A percentile compares a stretch with the other conserved stretches of the same genome.
phyloP scores from a whole-genome alignment of 2,797 vertebrate species.

The Artibeus jamaicensis region DNA sequence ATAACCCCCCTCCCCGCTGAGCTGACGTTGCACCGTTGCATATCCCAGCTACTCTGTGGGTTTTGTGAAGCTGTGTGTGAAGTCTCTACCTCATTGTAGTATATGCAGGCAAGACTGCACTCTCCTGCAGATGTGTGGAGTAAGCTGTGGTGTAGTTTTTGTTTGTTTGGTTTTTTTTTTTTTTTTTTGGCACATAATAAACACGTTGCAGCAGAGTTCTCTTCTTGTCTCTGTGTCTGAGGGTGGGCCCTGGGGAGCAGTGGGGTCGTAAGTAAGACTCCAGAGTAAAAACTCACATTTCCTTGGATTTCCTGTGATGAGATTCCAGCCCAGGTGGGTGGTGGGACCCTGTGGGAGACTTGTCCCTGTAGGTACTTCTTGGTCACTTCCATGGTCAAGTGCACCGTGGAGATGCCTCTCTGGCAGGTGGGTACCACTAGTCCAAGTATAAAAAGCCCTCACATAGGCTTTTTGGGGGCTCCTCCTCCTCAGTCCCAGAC shows the following conservation, averaged over 20 bases:
- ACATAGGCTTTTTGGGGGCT: background rate
- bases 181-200: conserved; percentile 97
- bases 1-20: conserved; percentile 87
- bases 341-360: background rate
- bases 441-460: background rate
- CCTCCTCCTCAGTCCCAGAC: background rate
- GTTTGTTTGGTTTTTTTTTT: no score
- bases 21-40: conserved; percentile 90
- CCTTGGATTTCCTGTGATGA: background rate
- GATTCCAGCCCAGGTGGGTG: background rate
- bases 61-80: conserved; percentile 91
- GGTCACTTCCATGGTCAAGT: background rate
- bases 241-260: background rate
- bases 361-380: background rate
- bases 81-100: conserved; percentile 99
- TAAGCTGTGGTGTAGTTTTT: conserved; percentile 90
- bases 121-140: conserved; percentile 95
- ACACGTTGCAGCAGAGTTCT: conserved; percentile 97
- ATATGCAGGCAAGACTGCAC: conserved; percentile 96
- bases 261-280: background rate
- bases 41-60: conserved; percentile 98
- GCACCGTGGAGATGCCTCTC: background rate
- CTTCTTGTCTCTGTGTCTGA: background rate
- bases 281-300: background rate
- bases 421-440: background rate